Conservation (phyloP, 2,888 invertebrate species). For the Dendrolimus pini region DNA sequence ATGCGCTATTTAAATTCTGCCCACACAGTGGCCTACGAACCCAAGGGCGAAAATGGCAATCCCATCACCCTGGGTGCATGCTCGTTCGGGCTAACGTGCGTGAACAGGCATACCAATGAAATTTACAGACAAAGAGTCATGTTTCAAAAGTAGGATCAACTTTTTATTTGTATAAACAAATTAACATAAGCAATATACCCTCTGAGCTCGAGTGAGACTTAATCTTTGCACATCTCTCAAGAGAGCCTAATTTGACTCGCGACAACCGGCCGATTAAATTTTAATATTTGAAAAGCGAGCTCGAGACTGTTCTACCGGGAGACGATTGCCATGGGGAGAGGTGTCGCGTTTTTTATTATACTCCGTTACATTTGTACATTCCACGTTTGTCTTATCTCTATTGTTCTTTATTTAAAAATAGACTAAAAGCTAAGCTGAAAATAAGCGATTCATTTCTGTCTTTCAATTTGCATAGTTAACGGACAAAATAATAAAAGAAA, state of each 20-base stretch:
- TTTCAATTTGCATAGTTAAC: background rate
- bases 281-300: slow-evolving; percentile 75
- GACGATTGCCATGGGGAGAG: slow-evolving; percentile 52
- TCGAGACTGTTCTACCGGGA: slow-evolving; percentile 37
- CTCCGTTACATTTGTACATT: slow-evolving; percentile 3
- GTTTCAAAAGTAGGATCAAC: too few relatives aligned
- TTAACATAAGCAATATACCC: slow-evolving; percentile 2
- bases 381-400: slow-evolving; percentile 1
- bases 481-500: background rate
- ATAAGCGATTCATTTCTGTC: too few relatives aligned
- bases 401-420: too few relatives aligned
- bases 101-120: too few relatives aligned
- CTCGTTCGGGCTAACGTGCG: too few relatives aligned
- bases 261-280: slow-evolving; percentile 77
- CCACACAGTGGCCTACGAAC: too few relatives aligned
- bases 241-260: slow-evolving; percentile 74
- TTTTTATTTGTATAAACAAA: too few relatives aligned
- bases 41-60: too few relatives aligned
- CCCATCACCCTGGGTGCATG: too few relatives aligned
- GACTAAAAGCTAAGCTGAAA: too few relatives aligned
- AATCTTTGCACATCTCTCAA: slow-evolving; percentile 53
- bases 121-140: too few relatives aligned
- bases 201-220: slow-evolving; percentile 14
- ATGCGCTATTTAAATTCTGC: too few relatives aligned
- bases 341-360: slow-evolving; percentile 31